Evolutionary conservation across 2,113 vertebrate species (phyloP).

Genomic region (Vidua macroura): DNA sequence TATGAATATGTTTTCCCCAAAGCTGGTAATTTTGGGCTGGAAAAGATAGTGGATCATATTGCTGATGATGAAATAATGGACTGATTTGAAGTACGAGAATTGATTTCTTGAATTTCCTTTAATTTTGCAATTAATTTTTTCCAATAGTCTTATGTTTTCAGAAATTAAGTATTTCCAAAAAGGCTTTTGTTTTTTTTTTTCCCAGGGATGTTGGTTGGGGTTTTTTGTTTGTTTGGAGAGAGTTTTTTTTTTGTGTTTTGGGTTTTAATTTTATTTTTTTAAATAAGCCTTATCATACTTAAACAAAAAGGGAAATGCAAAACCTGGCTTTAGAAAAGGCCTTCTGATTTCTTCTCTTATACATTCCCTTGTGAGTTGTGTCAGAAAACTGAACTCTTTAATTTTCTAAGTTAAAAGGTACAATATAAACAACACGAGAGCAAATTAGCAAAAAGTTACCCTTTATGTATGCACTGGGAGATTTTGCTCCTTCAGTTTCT

Average conservation of each 20-base stretch:
- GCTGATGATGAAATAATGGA: constrained; percentile 26
- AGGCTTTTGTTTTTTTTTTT: neutral
- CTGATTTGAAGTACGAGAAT: constrained; percentile 2
- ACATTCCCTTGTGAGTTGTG: neutral
- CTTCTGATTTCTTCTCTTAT: neutral
- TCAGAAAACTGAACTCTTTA: neutral
- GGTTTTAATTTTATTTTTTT: neutral
- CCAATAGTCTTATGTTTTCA: constrained; percentile 2
- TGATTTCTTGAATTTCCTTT: constrained; percentile 47
- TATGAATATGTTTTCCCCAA: constrained; percentile 61
- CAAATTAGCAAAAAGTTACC: neutral
- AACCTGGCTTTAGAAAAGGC: neutral
- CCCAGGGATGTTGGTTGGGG: neutral
- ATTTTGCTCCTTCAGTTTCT: neutral
- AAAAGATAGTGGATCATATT: constrained; percentile 18
- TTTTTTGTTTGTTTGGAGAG: neutral
- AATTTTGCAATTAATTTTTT: constrained; percentile 23
- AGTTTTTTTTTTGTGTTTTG: neutral
- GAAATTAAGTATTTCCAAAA: constrained; percentile 18
- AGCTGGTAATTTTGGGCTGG: constrained; percentile 72
- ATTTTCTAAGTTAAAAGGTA: neutral
- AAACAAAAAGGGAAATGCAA: constrained; percentile 24
- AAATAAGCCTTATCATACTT: constrained; percentile 12
- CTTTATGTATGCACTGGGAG: neutral
- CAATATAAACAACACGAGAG: neutral